A percentile compares a stretch with the other conserved stretches of the same genome.
These are phyloP conservation scores for Eristalis arbustorum DNA, from an alignment of 2,888 invertebrate genomes.

Conservation along the genomic window DNA sequence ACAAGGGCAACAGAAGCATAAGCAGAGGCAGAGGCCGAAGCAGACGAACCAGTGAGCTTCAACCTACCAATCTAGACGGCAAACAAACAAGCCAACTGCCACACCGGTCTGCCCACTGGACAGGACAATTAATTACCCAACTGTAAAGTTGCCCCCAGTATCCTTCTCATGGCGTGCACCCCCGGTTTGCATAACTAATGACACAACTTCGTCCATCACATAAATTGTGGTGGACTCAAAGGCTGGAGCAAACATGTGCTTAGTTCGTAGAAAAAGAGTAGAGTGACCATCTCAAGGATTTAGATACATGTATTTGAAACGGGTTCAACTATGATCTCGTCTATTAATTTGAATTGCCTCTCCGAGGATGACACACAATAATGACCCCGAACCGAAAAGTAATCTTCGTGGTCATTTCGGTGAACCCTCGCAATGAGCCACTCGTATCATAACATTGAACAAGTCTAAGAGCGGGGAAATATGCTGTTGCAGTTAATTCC, in stretches of 20 bases:
- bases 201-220: constrained; percentile 78
- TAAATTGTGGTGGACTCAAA: constrained; percentile 77
- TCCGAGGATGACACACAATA: constrained; percentile 69
- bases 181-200: constrained; percentile 67
- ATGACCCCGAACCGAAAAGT: constrained; percentile 51
- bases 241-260: not conserved
- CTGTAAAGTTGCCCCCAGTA: constrained; percentile 51
- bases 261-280: constrained; percentile 23
- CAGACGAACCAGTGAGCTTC: constrained; percentile 41
- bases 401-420: constrained; percentile 65
- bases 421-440: constrained; percentile 62
- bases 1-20: constrained; percentile 48
- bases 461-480: constrained; percentile 48
- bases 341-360: constrained; percentile 66
- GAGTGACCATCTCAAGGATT: constrained; percentile 21
- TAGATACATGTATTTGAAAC: not conserved
- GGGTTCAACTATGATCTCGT: constrained; percentile 50
- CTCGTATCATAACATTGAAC: constrained; percentile 62
- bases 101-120: constrained; percentile 65
- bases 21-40: not conserved
- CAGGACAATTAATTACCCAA: constrained; percentile 69
- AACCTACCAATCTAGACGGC: constrained; percentile 64
- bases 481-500: constrained; percentile 72
- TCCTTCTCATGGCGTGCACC: constrained; percentile 34
- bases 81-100: constrained; percentile 62